Percentiles rank a stretch among this genome's conserved stretches.
Conservation (phyloP, 1,140 invertebrate genomes). For the Cydia amplana region DNA sequence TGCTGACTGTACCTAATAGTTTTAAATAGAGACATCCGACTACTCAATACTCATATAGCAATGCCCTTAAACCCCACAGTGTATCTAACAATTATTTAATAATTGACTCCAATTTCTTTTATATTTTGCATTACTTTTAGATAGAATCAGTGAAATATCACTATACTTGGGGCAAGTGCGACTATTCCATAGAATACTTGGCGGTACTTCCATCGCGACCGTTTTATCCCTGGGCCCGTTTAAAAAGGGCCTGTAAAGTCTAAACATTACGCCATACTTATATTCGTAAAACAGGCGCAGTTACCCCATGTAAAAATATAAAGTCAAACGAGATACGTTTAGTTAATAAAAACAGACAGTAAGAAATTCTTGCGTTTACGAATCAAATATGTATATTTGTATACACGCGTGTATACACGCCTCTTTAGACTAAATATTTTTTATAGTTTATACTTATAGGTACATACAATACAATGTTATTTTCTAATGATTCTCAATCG, state of each 20-base stretch:
- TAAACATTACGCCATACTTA: too few relatives aligned
- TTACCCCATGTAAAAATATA: too few relatives aligned
- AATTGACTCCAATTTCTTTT: slow-evolving; percentile 28
- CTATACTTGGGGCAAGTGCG: too few relatives aligned
- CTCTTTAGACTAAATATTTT: not conserved
- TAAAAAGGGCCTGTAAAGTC: too few relatives aligned
- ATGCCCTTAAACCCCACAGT: slow-evolving; percentile 17
- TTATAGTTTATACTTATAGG: not conserved
- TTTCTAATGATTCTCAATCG: not conserved
- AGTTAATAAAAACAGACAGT: too few relatives aligned
- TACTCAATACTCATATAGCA: not conserved
- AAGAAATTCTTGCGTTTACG: not conserved
- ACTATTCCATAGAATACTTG: too few relatives aligned
- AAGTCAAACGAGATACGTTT: too few relatives aligned
- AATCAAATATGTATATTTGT: not conserved
- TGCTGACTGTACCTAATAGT: not conserved
- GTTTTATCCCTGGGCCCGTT: too few relatives aligned
- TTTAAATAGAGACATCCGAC: not conserved
- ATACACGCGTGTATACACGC: not conserved
- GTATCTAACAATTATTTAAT: slow-evolving; percentile 26
- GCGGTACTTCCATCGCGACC: too few relatives aligned
- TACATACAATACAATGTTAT: not conserved
- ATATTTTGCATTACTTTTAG: not conserved
- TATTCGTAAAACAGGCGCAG: too few relatives aligned
- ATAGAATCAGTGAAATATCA: not conserved